Evolutionary conservation across 2,797 vertebrate species (phyloP).

Genomic region (Tachyglossus aculeatus): DNA sequence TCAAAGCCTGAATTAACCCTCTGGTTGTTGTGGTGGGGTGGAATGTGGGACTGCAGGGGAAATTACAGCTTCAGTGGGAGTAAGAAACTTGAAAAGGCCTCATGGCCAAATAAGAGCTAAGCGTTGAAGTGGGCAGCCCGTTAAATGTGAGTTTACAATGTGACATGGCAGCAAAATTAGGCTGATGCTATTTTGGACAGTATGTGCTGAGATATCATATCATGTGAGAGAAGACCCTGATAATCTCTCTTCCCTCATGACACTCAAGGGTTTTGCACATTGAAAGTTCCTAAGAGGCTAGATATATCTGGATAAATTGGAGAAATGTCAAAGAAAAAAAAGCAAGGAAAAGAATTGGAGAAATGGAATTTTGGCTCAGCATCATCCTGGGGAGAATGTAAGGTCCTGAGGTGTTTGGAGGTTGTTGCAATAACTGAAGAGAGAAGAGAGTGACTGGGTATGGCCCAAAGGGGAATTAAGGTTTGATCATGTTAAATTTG

Average conservation of each 20-base stretch:
- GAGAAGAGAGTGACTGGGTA: background rate
- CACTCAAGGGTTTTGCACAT: background rate
- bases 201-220: background rate
- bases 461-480: background rate
- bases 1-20: constrained; percentile 9
- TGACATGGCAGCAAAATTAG: background rate
- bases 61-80: constrained; percentile 1
- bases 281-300: background rate
- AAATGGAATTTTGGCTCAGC: background rate
- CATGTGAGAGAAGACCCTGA: background rate
- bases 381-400: background rate
- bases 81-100: background rate
- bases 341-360: background rate
- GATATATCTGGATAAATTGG: background rate
- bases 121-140: background rate
- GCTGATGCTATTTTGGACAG: accelerated
- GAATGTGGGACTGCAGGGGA: background rate
- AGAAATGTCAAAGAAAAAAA: background rate
- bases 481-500: background rate
- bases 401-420: background rate
- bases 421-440: background rate
- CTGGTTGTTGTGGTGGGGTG: background rate
- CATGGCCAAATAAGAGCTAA: background rate
- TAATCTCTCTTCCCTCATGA: background rate
- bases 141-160: background rate